Evolutionary conservation across 1,140 invertebrate genomes (phyloP).

Genomic region (Venustaconcha ellipsiformis): DNA sequence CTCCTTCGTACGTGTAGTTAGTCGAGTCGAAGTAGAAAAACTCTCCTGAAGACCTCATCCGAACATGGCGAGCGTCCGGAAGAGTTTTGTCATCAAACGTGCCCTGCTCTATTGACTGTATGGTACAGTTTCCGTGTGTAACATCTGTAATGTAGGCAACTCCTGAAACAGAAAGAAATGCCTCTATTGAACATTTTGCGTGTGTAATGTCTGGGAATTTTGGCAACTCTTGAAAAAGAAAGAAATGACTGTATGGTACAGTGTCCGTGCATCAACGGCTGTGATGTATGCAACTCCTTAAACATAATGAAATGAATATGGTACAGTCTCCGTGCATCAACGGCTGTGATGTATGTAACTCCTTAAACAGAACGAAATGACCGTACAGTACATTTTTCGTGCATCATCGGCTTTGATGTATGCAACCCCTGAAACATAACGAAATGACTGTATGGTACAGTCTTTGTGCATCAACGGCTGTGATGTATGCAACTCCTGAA

Average conservation of each 20-base stretch:
- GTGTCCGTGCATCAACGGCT: no score
- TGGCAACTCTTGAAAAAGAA: constrained; percentile 33
- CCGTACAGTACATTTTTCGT: constrained; percentile 10
- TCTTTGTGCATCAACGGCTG: constrained; percentile 28
- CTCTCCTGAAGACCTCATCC: constrained; percentile 21
- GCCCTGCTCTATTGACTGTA: constrained; percentile 10
- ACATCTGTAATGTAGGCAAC: constrained; percentile 24
- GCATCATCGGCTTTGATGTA: constrained; percentile 17
- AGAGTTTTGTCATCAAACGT: constrained; percentile 16
- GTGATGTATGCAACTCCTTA: no score
- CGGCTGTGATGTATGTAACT: constrained; percentile 22
- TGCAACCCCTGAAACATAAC: constrained; percentile 10
- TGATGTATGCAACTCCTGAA: constrained; percentile 39
- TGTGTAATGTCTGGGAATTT: constrained; percentile 36
- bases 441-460: constrained; percentile 14
- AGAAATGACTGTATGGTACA: neutral
- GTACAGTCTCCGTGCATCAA: constrained; percentile 12
- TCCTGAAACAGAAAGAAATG: neutral
- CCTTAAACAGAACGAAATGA: neutral
- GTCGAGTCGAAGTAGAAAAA: constrained; percentile 30
- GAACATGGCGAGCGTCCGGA: constrained; percentile 9
- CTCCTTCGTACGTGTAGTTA: constrained; percentile 21
- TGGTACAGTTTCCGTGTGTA: constrained; percentile 13
- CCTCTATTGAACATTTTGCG: constrained; percentile 26
- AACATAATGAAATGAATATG: no score